Evolutionary conservation across 2,797 vertebrate genomes (phyloP).

Genomic region (Scomberomorus guttatus): DNA sequence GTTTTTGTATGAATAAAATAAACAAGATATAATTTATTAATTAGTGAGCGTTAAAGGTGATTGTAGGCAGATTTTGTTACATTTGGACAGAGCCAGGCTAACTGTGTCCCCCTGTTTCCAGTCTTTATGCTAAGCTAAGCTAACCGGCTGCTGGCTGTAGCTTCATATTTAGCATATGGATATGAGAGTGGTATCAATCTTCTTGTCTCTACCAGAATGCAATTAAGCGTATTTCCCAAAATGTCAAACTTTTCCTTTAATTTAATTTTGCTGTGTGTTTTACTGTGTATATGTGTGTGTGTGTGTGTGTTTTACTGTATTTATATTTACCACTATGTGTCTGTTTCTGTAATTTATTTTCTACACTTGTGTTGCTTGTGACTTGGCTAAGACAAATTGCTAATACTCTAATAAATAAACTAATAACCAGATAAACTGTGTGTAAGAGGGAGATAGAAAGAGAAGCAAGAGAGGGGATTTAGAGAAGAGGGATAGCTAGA

Average conservation of each 20-base stretch:
- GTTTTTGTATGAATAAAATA: not conserved
- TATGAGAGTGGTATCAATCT: no score
- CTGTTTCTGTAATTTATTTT: not conserved
- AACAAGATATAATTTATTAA: not conserved
- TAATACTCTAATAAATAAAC: conserved; percentile 6
- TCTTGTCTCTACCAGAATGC: not conserved
- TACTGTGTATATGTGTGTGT: not conserved
- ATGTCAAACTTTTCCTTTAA: not conserved
- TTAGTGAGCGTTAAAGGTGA: not conserved
- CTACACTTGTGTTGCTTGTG: not conserved
- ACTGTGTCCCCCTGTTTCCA: not conserved
- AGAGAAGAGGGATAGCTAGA: not conserved
- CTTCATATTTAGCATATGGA: not conserved
- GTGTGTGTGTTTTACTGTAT: not conserved
- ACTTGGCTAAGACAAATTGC: not conserved
- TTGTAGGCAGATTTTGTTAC: not conserved
- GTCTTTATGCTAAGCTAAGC: not conserved
- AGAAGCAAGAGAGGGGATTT: not conserved
- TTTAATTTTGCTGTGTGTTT: not conserved
- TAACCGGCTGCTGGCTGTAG: not conserved
- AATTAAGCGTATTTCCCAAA: no score
- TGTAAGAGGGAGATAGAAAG: conserved; percentile 8
- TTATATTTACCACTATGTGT: not conserved
- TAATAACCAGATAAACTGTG: conserved; percentile 10
- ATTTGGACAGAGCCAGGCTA: not conserved